Base-by-base conservation (phyloP, 2,797 vertebrate genomes). In the Cirrhinus molitorella region DNA sequence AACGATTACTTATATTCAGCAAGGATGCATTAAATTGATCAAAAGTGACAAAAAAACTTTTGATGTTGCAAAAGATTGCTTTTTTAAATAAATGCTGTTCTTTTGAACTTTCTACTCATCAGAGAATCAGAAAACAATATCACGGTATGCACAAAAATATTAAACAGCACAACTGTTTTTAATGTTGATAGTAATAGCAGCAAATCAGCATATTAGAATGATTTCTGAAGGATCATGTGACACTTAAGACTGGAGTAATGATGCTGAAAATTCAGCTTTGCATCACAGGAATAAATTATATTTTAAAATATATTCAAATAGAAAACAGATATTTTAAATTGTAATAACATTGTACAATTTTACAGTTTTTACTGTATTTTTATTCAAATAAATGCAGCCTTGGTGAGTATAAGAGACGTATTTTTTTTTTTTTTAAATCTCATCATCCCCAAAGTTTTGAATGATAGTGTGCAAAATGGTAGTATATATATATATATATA, bases 151-250 rank as follows among this genome's bases (percentile, higher is more conserved):
- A 51, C 47, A 72, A 34, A 49, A 53, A 73, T 34, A 51, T 31
- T 8, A 72, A 34, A 47, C 70, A 73, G 70, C 70, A 73, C 70
- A 53, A 66, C 31, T 37, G 9, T 66, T 66, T 34, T 65, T 9
- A 65, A 21, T 2, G 53, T 2, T 51, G 10, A 68, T 23, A 66
- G 17, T 47, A 34, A 34, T 31, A 5, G 17, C 63, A 37, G 68
- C 68, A 70, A 47, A 28, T 28, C 10, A 21, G 25, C 17, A 17
- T 17, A 37, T 66, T 37, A 47, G 7, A 16, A 25, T 70, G n/a
- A 51, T 31, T 47, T 49, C 23, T 17, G 7, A 47, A 47, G n/a
- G 67, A 47, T 25, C 8, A 47, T 25, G 67, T 25, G 40, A 67
- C 5, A 11, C 21, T 68, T 37, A 68, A 68, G 19, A 13, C 34